Percentiles rank a stretch among this genome's conserved stretches.
These are phyloP conservation scores for Anseranas semipalmata DNA, from an alignment of 2,113 vertebrate species.

Conservation along the genomic window DNA sequence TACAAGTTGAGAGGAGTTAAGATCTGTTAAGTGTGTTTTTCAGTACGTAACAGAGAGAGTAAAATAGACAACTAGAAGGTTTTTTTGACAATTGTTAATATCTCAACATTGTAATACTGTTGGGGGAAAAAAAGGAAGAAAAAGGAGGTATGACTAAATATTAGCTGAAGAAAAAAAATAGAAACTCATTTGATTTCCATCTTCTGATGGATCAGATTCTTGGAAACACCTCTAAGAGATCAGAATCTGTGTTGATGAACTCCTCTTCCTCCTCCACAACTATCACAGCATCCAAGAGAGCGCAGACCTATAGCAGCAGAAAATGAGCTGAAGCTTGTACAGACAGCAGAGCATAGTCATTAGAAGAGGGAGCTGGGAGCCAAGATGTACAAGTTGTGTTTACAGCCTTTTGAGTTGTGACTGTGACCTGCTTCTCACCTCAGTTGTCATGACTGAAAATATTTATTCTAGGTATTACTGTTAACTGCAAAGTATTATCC, in stretches of 20 bases:
- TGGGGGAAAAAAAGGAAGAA: not conserved
- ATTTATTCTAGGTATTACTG: not conserved
- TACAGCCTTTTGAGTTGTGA: not conserved
- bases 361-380: not conserved
- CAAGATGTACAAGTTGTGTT: not conserved
- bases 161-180: not conserved
- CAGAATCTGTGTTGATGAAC: conserved; percentile 48
- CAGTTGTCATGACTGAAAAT: not conserved
- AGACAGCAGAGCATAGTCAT: not conserved
- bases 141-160: not conserved
- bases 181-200: conserved; percentile 4
- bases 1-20: not conserved
- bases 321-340: not conserved
- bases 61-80: not conserved
- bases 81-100: not conserved
- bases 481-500: not conserved
- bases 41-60: not conserved
- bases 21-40: not conserved
- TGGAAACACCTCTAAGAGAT: conserved; percentile 68
- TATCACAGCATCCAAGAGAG: not conserved
- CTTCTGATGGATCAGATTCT: conserved; percentile 25
- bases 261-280: conserved; percentile 54
- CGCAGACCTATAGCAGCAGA: not conserved
- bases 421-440: not conserved
- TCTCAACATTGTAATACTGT: not conserved